phyloP scores from a whole-genome alignment of 1,140 invertebrate species.

The Drosophila parabipectinata region DNA sequence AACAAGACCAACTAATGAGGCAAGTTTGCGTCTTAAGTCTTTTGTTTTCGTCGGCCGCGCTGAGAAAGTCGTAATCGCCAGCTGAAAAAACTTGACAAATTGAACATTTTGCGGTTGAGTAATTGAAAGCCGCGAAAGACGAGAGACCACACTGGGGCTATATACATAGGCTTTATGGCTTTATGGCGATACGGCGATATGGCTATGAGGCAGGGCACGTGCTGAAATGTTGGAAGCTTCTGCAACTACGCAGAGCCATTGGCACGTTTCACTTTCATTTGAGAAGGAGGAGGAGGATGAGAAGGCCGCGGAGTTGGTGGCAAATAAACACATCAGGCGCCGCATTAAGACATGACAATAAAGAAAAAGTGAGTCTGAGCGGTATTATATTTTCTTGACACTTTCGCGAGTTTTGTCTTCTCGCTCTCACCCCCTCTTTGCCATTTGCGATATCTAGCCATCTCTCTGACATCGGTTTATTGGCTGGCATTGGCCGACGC shows the following conservation, averaged over 20 bases:
- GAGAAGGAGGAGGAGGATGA: slow-evolving; percentile 1
- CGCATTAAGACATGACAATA: slow-evolving; percentile 65
- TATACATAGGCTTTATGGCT: slow-evolving; percentile 1
- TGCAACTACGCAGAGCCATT: slow-evolving; percentile 57
- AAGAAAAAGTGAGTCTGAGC: slow-evolving; percentile 73
- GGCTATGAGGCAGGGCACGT: slow-evolving; percentile 36
- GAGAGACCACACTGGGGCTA: slow-evolving; percentile 22
- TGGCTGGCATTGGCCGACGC: slow-evolving; percentile 63
- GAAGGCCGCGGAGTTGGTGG: slow-evolving; percentile 24
- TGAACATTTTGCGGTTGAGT: slow-evolving; percentile 45
- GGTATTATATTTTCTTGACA: slow-evolving; percentile 72
- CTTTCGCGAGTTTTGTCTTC: slow-evolving; percentile 64
- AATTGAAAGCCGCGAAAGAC: slow-evolving; percentile 41
- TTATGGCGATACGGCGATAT: neutral
- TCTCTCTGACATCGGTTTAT: slow-evolving; percentile 11
- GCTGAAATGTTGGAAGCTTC: slow-evolving; percentile 50
- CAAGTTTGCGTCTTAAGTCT: slow-evolving; percentile 58
- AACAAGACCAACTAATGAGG: slow-evolving; percentile 30
- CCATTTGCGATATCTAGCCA: slow-evolving; percentile 3
- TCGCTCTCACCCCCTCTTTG: slow-evolving; percentile 13
- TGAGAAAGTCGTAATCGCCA: slow-evolving; percentile 42
- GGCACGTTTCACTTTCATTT: slow-evolving; percentile 74
- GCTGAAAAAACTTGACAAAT: slow-evolving; percentile 38
- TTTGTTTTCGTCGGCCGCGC: slow-evolving; percentile 34
- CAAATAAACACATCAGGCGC: slow-evolving; percentile 69